A percentile compares a stretch with the other conserved stretches of the same genome.
These are phyloP conservation scores for Phortica magna DNA, from an alignment of 2,888 invertebrate genomes.

Conservation along the genomic window DNA sequence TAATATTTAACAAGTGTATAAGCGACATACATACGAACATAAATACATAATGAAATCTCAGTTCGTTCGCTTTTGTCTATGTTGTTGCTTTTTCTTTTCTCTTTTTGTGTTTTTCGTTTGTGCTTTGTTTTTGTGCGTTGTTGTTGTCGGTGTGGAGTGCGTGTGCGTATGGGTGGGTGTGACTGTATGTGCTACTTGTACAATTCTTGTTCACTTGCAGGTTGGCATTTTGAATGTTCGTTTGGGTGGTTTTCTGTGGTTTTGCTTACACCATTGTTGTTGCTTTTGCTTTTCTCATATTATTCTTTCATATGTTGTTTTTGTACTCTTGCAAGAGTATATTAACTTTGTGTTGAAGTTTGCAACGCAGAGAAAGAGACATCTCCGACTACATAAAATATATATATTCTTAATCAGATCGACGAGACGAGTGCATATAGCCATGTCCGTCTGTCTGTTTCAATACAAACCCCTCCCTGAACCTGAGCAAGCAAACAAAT, in stretches of 20 bases:
- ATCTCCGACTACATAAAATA: no score
- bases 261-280: slow-evolving; percentile 45
- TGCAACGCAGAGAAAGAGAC: no score
- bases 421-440: no score
- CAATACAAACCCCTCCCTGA: no score
- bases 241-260: slow-evolving; percentile 41
- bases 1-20: slow-evolving; percentile 74
- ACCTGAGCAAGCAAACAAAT: no score
- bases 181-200: slow-evolving; percentile 40
- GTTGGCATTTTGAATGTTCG: slow-evolving; percentile 48
- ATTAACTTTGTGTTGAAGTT: no score
- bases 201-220: slow-evolving; percentile 55
- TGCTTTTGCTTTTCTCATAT: background rate
- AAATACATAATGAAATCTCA: slow-evolving; percentile 43
- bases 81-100: background rate
- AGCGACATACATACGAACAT: slow-evolving; percentile 50
- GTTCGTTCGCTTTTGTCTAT: slow-evolving; percentile 16
- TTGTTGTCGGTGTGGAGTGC: background rate
- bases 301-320: background rate
- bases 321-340: no score
- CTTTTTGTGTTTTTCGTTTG: background rate
- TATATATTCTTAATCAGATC: no score
- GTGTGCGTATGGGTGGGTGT: slow-evolving; percentile 33
- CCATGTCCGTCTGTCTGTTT: no score
- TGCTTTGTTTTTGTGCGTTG: background rate